Base-by-base conservation (phyloP, 2,888 invertebrate species). In the Eupithecia pulchellata region DNA sequence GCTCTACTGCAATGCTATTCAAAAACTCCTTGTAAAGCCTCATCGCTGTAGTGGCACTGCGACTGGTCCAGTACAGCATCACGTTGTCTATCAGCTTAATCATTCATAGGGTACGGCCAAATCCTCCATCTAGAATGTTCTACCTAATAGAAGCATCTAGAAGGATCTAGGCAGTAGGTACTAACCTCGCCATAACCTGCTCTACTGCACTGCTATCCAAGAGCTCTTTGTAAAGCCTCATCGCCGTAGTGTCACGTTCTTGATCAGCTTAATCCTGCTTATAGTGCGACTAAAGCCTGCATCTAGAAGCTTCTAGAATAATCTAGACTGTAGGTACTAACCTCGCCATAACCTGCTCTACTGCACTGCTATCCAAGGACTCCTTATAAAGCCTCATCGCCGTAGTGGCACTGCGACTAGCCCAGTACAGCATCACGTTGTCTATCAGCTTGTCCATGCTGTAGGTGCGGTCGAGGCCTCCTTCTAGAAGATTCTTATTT, bases 331-430 rank as follows among this genome's bases (percentile, higher is more conserved):
- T 34, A 82, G 11, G 25, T 57, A 1, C 58, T n/a, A 60, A 61
- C 61, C 61, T 61, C 11, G 89, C 89, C 58, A 95, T 78, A 36
- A 78, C 79, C 20, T 85, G 77, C 29, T 86, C 87, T 17, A 84
- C 74, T 5, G 91, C 86, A 0, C 81, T 73, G 70, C 85, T 87
- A 14, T 42, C 86, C 55, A 95, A 85, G 0, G 79, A 82, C 84
- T 98, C 98, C 47, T 96, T 95, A 83, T 97, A 98, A 29, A 95
- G 79, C 72, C 95, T 91, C 79, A 94, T 82, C 0, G 95, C 85
- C 0, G 92, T 92, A 0, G 94, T 95, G 20, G 93, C 92, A 69
- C 91, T 91, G 0, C 91, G 89, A n/a, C 89, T 90, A 0, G 85
- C 83, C 95, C 95, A 95, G 78, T 95, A 95, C 76, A 95, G 80